Base-by-base conservation (phyloP, 2,888 invertebrate genomes). In the Lasioglossum villosulum region DNA sequence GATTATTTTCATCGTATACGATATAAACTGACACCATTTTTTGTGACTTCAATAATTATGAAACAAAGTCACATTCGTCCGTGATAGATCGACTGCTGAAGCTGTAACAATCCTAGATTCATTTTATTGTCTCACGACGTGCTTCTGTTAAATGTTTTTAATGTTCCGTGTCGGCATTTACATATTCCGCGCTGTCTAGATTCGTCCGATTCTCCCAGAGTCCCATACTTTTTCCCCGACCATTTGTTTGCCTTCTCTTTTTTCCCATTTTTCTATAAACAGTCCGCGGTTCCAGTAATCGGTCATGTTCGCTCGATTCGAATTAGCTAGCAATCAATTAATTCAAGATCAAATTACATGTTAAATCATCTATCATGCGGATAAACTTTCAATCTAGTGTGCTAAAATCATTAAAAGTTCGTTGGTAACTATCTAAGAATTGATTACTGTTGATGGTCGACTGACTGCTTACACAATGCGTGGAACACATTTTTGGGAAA, bases 121-220 rank as follows among this genome's bases (percentile, higher is more conserved):
- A 27, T 30, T 27, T 27, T 59, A 59, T 59, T 27, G 59, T 12
- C 5, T 27, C 59, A 2, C 27, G 27, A 59, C 27, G 27, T 59
- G 59, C 27, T 59, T 59, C 27, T 59, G 59, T 59, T 59, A 30
- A 27, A 59, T 59, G 59, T 59, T 59, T 59, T 59, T 59, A 59
- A 59, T 59, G 12, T 30, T 27, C 59, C 27, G 16, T 59, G 6
- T 30, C 5, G 59, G 16, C 27, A 59, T 59, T 59, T 59, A 30
- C 27, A 30, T 59, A 59, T 59, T 16, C 14, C 27, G 1, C 59
- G 59, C 59, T 14, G 14, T 27, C 27, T 16, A 27, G 59, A 27
- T 16, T 27, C 14, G 14, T 1, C 5, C 59, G 27, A 27, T 16
- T 30, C 59, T 27, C 27, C 27, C 59, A 59, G 59, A 59, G 14